Evolutionary conservation across 2,113 vertebrate genomes (phyloP), one percentile per base, ranked within the genome.

Genomic region (Thalassarche chlororhynchos): DNA sequence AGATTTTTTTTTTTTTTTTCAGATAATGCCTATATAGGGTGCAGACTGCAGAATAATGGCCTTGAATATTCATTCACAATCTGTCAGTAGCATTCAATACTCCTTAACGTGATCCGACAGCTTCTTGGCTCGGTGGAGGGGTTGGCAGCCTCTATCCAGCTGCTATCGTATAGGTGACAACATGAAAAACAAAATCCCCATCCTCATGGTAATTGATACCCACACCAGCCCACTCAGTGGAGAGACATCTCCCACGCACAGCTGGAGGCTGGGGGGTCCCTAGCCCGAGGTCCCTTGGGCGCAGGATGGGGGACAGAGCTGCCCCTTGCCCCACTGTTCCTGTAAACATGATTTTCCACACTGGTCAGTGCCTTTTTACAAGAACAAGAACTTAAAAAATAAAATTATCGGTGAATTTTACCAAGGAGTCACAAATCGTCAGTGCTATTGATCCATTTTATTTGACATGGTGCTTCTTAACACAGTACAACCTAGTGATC

Each of bases 161-260:
- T 75, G 77, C 77, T 47, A 71, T 25, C 12, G 16, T 25, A 19
- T 42, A n/a, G 57, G 77, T 49, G 68, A 80, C 81, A 75, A 11
- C 32, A 19, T 2, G 51, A 8, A 40, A 51, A 70, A 25, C 44
- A 64, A 61, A 17, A 12, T n/a, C 31, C 54, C 38, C 28, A 4
- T 51, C 38, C 55, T 61, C 44, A 1, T 3, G 8, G 32, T 16
- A 25, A 10, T 4, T 17, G 44, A 24, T 11, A 40, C 46, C 32
- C 42, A 8, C 26, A 9, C 5, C 6, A 3, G 28, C 32, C 20
- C 21, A 2, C 54, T 64, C 47, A 29, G 47, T 1, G 2, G n/a
- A 8, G 29, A 46, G 12, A 17, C 31, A 26, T 29, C n/a, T 47
- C 51, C 51, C 4, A 3, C 1, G 4, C 31, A 5, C 0, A 1